phyloP scores from a whole-genome alignment of 2,888 invertebrate genomes.

The Entomobrya multifasciata region DNA sequence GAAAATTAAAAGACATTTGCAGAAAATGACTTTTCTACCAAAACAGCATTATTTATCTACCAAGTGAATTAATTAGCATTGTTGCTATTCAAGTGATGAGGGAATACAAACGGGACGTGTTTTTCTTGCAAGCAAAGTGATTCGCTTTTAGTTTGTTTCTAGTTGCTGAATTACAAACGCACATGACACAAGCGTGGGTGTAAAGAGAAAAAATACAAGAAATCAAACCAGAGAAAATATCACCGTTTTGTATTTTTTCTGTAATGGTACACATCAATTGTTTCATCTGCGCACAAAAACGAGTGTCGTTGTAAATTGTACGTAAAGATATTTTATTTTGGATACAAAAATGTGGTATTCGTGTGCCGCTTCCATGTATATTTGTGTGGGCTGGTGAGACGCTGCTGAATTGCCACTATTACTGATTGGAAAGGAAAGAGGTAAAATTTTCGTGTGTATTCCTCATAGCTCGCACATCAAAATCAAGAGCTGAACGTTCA shows the following conservation, averaged over 20 bases:
- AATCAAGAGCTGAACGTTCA: slow-evolving; percentile 26
- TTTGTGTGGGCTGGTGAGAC: no score
- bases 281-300: not conserved
- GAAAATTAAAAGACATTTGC: no score
- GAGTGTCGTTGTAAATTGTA: not conserved
- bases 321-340: not conserved
- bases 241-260: no score
- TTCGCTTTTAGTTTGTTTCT: no score
- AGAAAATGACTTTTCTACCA: not conserved
- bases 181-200: not conserved
- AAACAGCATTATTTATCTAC: not conserved
- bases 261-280: no score
- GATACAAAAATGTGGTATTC: not conserved
- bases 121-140: not conserved
- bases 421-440: not conserved
- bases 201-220: not conserved
- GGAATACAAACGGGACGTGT: not conserved
- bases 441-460: slow-evolving; percentile 1
- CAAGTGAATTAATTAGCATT: not conserved
- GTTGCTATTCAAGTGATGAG: not conserved
- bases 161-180: no score
- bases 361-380: not conserved
- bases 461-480: slow-evolving; percentile 21
- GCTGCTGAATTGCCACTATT: no score
- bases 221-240: slow-evolving; percentile 30